These are phyloP conservation scores for Morpho helenor DNA, from an alignment of 2,888 invertebrate species.

Conservation along the genomic window DNA sequence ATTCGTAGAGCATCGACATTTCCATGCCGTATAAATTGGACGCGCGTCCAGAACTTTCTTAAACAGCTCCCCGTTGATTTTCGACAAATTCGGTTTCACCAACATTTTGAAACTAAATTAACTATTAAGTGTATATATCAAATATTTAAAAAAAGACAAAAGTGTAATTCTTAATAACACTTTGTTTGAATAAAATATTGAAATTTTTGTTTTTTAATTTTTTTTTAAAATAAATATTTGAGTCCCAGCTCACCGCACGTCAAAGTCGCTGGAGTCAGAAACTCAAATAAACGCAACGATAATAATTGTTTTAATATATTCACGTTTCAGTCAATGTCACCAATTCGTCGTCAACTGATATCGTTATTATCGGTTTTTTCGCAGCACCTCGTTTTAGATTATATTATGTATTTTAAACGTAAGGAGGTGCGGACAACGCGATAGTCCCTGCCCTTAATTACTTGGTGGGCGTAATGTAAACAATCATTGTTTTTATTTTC, in stretches of 20 bases:
- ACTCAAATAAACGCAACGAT: neutral
- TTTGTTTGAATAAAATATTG: neutral
- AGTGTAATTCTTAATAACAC: neutral
- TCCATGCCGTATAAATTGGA: slow-evolving; percentile 31
- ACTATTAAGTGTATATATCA: no score
- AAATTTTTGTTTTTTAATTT: neutral
- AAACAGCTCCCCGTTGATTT: slow-evolving; percentile 18
- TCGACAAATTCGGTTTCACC: slow-evolving; percentile 11
- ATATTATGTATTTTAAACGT: neutral
- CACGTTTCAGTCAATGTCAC: slow-evolving; percentile 2
- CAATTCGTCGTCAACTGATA: slow-evolving; percentile 1
- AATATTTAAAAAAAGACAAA: no score
- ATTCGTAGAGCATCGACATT: slow-evolving; percentile 37
- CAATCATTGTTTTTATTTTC: neutral
- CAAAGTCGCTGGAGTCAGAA: neutral
- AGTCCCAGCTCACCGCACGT: neutral
- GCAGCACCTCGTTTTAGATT: neutral
- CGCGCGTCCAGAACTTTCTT: slow-evolving; percentile 36
- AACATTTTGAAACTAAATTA: slow-evolving; percentile 11
- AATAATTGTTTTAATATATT: neutral
- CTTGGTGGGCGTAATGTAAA: neutral
- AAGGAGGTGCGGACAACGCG: no score
- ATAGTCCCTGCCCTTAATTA: neutral
- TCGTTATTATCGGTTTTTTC: neutral
- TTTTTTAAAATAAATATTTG: neutral